Percentiles rank a stretch among this genome's conserved stretches.
Conservation (phyloP, 2,888 invertebrate species). For the Nephrotoma guestfalica region DNA sequence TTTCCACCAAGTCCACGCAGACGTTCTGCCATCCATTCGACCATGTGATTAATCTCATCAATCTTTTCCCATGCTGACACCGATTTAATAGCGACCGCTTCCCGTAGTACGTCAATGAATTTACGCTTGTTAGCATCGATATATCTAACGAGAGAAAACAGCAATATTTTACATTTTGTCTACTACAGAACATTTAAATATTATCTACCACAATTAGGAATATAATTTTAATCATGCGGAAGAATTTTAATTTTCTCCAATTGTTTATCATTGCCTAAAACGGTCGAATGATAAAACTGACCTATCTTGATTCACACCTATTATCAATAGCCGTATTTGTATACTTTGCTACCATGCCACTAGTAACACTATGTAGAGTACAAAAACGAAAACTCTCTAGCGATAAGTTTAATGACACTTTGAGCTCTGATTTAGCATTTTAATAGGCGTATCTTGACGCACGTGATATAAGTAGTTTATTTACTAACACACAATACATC, state of each 20-base stretch:
- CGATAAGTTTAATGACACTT: neutral
- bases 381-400: neutral
- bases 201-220: neutral
- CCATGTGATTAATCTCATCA: conserved; percentile 67
- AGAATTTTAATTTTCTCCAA: neutral
- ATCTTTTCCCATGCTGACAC: conserved; percentile 88
- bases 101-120: conserved; percentile 64
- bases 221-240: neutral
- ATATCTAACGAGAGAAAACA: conserved; percentile 35
- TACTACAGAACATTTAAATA: neutral
- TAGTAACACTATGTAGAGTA: neutral
- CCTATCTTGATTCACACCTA: neutral
- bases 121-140: conserved; percentile 62
- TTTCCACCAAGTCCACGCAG: conserved; percentile 54
- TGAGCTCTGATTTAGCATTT: neutral
- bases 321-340: neutral
- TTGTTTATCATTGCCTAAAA: neutral
- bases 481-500: neutral
- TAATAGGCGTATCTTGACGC: neutral
- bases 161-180: neutral
- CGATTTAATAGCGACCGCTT: conserved; percentile 85
- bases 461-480: neutral
- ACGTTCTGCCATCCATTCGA: conserved; percentile 56
- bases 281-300: neutral
- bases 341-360: neutral